These are phyloP conservation scores for Thumatha senex DNA, from an alignment of 2,888 invertebrate genomes.

Conservation along the genomic window DNA sequence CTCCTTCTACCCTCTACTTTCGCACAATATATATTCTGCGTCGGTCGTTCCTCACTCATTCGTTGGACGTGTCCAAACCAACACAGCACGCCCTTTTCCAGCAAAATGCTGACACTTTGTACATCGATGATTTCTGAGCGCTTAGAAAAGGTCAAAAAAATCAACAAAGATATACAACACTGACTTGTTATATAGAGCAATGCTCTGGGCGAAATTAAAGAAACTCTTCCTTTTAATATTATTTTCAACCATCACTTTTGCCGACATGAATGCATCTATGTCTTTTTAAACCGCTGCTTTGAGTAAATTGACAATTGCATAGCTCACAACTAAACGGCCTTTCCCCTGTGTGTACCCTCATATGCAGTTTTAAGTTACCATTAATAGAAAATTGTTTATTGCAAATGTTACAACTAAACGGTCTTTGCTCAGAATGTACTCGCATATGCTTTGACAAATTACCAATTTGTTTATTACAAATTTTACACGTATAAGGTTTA, in stretches of 20 bases:
- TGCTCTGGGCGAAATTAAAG: too few species aligned
- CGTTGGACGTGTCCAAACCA: too few species aligned
- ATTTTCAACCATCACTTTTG: conserved; percentile 17
- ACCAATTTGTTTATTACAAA: conserved; percentile 73
- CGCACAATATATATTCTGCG: too few species aligned
- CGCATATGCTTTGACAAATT: conserved; percentile 72
- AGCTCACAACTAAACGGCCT: conserved; percentile 51
- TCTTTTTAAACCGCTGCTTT: conserved; percentile 54
- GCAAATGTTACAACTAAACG: conserved; percentile 55
- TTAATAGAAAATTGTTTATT: conserved; percentile 60
- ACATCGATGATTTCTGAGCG: too few species aligned
- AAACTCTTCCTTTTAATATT: too few species aligned
- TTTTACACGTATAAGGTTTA: conserved; percentile 69
- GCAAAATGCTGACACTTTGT: too few species aligned
- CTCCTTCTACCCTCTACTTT: too few species aligned
- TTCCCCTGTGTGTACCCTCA: conserved; percentile 53
- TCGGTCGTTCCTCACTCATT: too few species aligned
- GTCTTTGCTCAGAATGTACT: conserved; percentile 59
- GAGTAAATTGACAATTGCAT: conserved; percentile 53
- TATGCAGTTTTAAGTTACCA: conserved; percentile 59
- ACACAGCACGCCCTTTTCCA: too few species aligned
- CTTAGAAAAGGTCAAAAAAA: too few species aligned
- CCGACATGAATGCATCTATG: conserved; percentile 50
- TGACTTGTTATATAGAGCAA: too few species aligned
- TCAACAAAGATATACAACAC: too few species aligned